Conservation (phyloP, 1,140 invertebrate genomes). For the Heliothis virescens region DNA sequence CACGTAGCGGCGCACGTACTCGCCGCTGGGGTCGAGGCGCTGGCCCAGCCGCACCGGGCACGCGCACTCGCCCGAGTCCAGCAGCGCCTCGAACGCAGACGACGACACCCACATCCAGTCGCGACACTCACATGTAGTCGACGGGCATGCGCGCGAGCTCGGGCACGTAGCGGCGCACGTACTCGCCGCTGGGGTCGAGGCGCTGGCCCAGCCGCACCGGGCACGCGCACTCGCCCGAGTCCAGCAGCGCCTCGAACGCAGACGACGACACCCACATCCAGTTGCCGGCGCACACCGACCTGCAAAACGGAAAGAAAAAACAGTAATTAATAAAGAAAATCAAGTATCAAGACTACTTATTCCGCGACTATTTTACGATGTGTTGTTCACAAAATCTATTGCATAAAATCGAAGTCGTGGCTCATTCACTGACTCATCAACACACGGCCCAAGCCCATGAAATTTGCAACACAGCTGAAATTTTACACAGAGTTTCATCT, state of each 20-base stretch:
- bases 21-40: conserved; percentile 90
- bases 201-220: conserved; percentile 90
- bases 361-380: no score
- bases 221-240: conserved; percentile 89
- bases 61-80: conserved; percentile 89
- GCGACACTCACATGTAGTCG: conserved; percentile 89
- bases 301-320: conserved; percentile 42
- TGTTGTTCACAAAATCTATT: no score
- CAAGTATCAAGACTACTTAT: background rate
- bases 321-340: background rate
- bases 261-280: conserved; percentile 94
- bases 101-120: conserved; percentile 94
- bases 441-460: no score
- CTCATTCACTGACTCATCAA: no score
- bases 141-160: conserved; percentile 88
- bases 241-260: conserved; percentile 89
- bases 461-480: no score
- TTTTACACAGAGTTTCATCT: no score
- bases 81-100: conserved; percentile 89
- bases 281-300: conserved; percentile 91
- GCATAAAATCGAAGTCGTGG: no score
- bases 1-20: conserved; percentile 90
- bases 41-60: conserved; percentile 90
- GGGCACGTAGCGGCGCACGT: conserved; percentile 91
- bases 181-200: conserved; percentile 90